Conservation (phyloP, 2,888 invertebrate genomes). For the Xanthorhoe spadicearia region DNA sequence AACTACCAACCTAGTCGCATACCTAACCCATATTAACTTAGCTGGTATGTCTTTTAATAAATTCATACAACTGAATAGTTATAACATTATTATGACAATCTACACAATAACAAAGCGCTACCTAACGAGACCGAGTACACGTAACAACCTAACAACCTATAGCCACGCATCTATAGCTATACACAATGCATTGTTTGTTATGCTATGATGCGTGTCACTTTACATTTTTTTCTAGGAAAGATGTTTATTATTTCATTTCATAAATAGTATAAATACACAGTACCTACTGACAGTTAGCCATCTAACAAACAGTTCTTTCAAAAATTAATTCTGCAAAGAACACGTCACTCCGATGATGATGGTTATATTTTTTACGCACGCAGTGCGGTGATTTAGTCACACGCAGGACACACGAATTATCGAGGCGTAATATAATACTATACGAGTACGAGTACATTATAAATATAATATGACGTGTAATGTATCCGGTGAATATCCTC, state of each 20-base stretch:
- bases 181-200: constrained; percentile 29
- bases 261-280: background rate
- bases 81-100: constrained; percentile 34
- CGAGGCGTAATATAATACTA: too few species aligned
- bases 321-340: too few species aligned
- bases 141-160: constrained; percentile 10
- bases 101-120: constrained; percentile 30
- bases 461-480: too few species aligned
- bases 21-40: constrained; percentile 17
- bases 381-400: too few species aligned
- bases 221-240: constrained; percentile 28
- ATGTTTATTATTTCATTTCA: constrained; percentile 12
- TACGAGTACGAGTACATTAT: too few species aligned
- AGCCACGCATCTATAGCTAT: constrained; percentile 11
- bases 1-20: constrained; percentile 20
- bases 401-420: too few species aligned
- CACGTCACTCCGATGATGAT: too few species aligned
- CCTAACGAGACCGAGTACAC: constrained; percentile 15
- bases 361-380: too few species aligned
- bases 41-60: constrained; percentile 24
- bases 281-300: background rate
- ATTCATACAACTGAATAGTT: constrained; percentile 28
- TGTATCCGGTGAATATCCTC: too few species aligned
- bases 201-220: constrained; percentile 28
- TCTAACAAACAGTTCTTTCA: too few species aligned